A percentile compares a stretch with the other conserved stretches of the same genome.
Conservation (phyloP, 2,797 vertebrate species). For the Morus bassanus region DNA sequence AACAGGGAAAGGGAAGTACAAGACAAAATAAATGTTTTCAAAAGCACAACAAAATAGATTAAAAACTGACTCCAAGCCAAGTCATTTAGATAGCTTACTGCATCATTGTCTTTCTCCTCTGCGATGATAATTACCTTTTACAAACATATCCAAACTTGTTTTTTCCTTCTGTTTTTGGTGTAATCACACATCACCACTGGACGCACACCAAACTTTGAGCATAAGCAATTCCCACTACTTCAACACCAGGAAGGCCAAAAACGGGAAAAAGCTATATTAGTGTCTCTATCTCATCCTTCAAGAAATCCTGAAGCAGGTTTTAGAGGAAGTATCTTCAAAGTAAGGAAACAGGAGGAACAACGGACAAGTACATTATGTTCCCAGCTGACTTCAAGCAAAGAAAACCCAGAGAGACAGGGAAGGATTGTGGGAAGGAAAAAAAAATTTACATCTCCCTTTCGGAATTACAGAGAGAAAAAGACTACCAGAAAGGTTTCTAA, state of each 20-base stretch:
- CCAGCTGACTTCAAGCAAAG: constrained; percentile 13
- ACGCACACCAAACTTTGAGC: not conserved
- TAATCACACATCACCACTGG: not conserved
- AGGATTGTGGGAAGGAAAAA: not conserved
- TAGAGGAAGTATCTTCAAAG: constrained; percentile 62
- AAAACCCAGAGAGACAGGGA: not conserved
- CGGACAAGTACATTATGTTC: constrained; percentile 10
- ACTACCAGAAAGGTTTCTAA: not conserved
- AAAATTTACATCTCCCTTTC: not conserved
- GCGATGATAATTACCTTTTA: not conserved
- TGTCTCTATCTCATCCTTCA: constrained; percentile 55
- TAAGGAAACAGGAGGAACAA: constrained; percentile 49
- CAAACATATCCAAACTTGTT: constrained; percentile 55
- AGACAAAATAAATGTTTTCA: not conserved
- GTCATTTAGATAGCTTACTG: constrained; percentile 34
- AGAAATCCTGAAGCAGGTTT: constrained; percentile 56
- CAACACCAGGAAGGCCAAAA: constrained; percentile 34
- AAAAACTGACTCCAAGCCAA: constrained; percentile 24
- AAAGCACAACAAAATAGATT: not conserved
- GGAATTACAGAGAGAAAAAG: not conserved
- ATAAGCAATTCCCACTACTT: constrained; percentile 15
- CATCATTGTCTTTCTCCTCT: constrained; percentile 22
- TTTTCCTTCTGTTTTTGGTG: constrained; percentile 46
- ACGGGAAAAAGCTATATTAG: not conserved
- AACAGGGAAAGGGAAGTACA: not conserved